Base-by-base conservation (phyloP, 2,888 invertebrate species). In the Rhagophthalmus giganteus region DNA sequence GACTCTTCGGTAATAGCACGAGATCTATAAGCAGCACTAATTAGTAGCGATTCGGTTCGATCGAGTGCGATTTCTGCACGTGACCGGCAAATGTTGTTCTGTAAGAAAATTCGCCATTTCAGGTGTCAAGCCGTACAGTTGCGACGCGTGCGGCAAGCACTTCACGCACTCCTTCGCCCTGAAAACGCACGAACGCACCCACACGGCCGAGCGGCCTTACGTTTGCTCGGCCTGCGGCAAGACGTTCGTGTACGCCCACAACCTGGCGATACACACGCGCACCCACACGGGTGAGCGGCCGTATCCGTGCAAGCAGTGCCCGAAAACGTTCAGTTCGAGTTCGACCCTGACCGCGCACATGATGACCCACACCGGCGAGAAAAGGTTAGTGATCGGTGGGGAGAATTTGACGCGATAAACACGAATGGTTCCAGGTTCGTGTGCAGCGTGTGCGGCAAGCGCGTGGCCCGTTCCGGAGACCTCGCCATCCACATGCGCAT, bases 211-310 rank as follows among this genome's bases (percentile, higher is more conserved):
- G 57, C 55, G 68, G 37, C 67, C 69, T 1, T 69, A 68, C 32
- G 45, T 71, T 34, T 71, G 71, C 54, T 60, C 60, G 7, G 41
- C 56, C n/a, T 71, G 71, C 54, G 71, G 70, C 3, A 70, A 65
- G 49, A 64, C 67, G 0, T 71, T 71, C 35, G 58, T 64, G 7
- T 69, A 71, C 44, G 57, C 61, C 5, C 65, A 67, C 40, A 71
- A 70, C 60, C 56, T 71, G 39, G 59, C 62, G 25, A 70, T 70
- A 40, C 71, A 71, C 32, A 58, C 51, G 9, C 58, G 69, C 2
- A 59, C 64, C n/a, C 70, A 70, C 38, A 68, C 69, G 7, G 70
- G 70, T 13, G 71, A 71, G 41, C 55, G 65, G 15, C 70, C 70
- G 1, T 69, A 71, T 55, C 44, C 39, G 2, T 71, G 71, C 26